Base-by-base conservation (phyloP, 1,140 invertebrate genomes). In the Tribolium castaneum region DNA sequence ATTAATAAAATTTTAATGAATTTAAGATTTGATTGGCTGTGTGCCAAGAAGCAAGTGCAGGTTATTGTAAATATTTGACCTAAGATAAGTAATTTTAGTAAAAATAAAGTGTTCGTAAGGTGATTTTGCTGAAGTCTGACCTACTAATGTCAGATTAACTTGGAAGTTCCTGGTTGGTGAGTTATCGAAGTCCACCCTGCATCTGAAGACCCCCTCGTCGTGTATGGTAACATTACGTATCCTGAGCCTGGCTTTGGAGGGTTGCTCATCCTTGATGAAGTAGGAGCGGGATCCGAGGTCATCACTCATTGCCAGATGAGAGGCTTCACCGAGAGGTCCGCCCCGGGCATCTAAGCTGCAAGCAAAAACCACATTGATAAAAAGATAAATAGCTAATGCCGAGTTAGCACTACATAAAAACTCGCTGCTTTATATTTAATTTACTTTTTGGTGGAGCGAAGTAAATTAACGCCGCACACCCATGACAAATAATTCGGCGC, bases 101-200 rank as follows among this genome's bases (percentile, higher is more conserved):
- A 45, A 4, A 45, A 45, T 30, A 30, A 30, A 30, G 25, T 30
- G 25, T 4, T 30, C 5, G 4, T 2, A 30, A 30, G 6, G 25
- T 30, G 25, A 30, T 30, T 30, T 30, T 30, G 6, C n/a, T n/a
- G 39, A 35, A 39, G 35, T 62, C 92, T 91, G 88, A 97, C 96
- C 95, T 81, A 97, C 91, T 83, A 97, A 90, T 74, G 94, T 95
- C 66, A 97, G 89, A 86, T 96, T 96, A 80, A 96, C 93, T 81
- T 90, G 90, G 83, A 92, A 95, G 86, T 97, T 97, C 79, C 92
- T 90, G 0, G 95, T 97, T 1, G 95, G 95, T 0, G 94, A 94
- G 84, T 96, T 92, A 50, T 93, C 90, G 83, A 95, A 97, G 87
- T 97, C 96, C 22, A 97, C 93, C 76, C 95, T 89, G 85, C 95